Evolutionary conservation across 1,140 invertebrate genomes (phyloP).

Genomic region (Laupala kohalensis): DNA sequence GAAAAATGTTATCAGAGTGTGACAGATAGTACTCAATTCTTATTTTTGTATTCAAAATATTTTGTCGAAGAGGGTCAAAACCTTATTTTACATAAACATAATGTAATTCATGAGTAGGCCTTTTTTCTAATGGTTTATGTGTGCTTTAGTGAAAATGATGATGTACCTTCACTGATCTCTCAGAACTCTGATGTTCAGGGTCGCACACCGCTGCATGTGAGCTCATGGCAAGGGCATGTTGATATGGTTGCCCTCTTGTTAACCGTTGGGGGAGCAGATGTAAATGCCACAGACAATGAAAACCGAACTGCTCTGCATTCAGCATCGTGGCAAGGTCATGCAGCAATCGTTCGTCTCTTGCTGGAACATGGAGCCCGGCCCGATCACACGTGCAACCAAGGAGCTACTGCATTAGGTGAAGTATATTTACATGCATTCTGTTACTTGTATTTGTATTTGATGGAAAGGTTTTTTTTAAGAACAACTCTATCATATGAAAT

Average conservation of each 20-base stretch:
- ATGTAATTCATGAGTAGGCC: too few species aligned
- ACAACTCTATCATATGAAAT: too few species aligned
- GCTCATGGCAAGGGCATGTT: conserved; percentile 82
- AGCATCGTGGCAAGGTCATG: conserved; percentile 89
- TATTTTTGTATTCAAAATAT: too few species aligned
- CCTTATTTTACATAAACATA: too few species aligned
- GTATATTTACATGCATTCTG: too few species aligned
- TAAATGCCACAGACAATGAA: conserved; percentile 83
- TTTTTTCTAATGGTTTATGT: not conserved
- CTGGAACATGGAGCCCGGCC: conserved; percentile 64
- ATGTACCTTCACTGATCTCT: conserved; percentile 2
- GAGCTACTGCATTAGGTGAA: conserved; percentile 76
- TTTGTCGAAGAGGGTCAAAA: too few species aligned
- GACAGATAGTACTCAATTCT: too few species aligned
- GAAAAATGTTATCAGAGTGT: too few species aligned
- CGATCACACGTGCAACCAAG: conserved; percentile 86
- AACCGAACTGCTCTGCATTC: conserved; percentile 80
- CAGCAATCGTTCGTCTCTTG: conserved; percentile 66
- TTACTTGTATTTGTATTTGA: too few species aligned
- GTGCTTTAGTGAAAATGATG: not conserved
- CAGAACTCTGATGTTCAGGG: conserved; percentile 36
- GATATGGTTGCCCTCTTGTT: conserved; percentile 82
- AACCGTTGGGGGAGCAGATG: conserved; percentile 57
- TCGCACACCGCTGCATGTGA: conserved; percentile 80
- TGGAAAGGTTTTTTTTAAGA: too few species aligned